These are phyloP conservation scores for Clarias macrocephalus DNA, from an alignment of 2,113 vertebrate species.

Conservation along the genomic window DNA sequence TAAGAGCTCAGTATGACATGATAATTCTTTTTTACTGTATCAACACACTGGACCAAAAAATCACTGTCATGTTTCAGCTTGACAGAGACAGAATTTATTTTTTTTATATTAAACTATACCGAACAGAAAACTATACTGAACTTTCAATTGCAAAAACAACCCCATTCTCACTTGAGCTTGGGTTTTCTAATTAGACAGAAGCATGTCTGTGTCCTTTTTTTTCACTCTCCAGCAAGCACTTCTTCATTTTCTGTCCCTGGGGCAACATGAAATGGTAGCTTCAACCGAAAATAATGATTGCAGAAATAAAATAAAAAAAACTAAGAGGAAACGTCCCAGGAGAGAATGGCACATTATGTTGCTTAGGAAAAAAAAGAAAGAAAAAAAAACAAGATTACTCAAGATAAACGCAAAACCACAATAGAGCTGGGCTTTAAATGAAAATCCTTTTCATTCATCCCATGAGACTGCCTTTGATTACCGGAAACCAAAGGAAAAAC, in stretches of 20 bases:
- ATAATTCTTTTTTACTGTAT: background rate
- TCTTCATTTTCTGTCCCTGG: background rate
- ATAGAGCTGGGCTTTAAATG: background rate
- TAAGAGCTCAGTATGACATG: background rate
- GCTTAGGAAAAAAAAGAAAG: conserved; percentile 10
- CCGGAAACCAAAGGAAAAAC: background rate
- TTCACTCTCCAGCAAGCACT: background rate
- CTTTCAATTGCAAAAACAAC: background rate
- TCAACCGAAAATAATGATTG: background rate
- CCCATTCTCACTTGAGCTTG: background rate
- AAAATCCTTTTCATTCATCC: conserved; percentile 1
- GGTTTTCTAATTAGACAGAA: background rate
- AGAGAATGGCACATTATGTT: background rate
- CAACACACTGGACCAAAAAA: background rate
- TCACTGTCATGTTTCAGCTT: background rate
- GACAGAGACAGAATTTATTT: no score
- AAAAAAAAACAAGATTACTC: background rate
- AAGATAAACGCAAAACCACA: background rate
- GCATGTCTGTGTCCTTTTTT: background rate
- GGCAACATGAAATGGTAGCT: background rate
- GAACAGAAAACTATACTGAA: background rate
- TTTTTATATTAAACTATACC: no score
- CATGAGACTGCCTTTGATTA: background rate
- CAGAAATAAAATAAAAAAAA: background rate
- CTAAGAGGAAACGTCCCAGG: background rate